Percentiles rank a stretch among this genome's conserved stretches.
phyloP scores from a whole-genome alignment of 2,797 vertebrate species.

The Nyctalus aviator region DNA sequence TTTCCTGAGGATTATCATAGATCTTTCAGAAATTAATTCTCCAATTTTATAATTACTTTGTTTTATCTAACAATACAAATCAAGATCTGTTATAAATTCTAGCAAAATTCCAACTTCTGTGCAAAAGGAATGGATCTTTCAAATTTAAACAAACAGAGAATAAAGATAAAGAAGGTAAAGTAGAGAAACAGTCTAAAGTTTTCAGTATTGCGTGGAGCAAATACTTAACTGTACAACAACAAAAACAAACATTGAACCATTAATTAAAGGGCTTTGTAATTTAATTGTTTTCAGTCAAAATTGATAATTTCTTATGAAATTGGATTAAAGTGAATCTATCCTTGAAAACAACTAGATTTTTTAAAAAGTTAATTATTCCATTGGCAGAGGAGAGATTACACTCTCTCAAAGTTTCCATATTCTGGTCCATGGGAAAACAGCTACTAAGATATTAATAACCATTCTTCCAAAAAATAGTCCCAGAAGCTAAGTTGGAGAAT shows the following conservation, averaged over 20 bases:
- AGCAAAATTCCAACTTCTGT: constrained; percentile 64
- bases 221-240: background rate
- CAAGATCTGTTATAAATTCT: constrained; percentile 65
- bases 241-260: background rate
- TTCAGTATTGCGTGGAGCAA: background rate
- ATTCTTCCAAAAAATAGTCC: background rate
- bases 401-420: background rate
- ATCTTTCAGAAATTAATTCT: constrained; percentile 71
- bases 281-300: constrained; percentile 59
- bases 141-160: constrained; percentile 26
- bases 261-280: constrained; percentile 32
- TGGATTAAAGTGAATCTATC: background rate
- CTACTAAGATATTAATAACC: constrained; percentile 10
- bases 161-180: background rate
- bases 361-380: background rate
- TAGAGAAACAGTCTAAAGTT: background rate
- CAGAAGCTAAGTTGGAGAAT: background rate
- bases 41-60: constrained; percentile 48
- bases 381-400: background rate
- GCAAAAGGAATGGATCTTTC: constrained; percentile 55
- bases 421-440: background rate
- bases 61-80: constrained; percentile 80
- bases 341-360: background rate
- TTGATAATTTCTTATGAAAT: constrained; percentile 7
- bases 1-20: constrained; percentile 78